phyloP scores from a whole-genome alignment of 2,113 vertebrate species.

The Corydoras sp. region DNA sequence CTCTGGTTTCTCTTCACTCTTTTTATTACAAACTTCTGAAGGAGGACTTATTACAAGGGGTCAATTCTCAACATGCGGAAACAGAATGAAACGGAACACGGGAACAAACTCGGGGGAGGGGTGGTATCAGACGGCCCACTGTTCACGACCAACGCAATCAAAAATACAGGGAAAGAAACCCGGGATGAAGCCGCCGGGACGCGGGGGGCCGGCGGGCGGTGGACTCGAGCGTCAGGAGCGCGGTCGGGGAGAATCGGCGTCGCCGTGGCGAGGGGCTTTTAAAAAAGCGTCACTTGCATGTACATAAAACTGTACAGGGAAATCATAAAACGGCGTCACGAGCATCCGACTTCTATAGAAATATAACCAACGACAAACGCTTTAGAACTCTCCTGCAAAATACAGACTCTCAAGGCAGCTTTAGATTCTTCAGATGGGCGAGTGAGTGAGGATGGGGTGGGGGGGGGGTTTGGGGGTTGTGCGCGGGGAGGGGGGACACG shows the following conservation, averaged over 20 bases:
- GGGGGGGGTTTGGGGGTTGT: no score
- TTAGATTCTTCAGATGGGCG: conserved; percentile 62
- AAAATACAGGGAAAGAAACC: conserved; percentile 41
- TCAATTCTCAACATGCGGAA: conserved; percentile 76
- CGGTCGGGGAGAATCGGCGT: no score
- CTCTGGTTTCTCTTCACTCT: conserved; percentile 65
- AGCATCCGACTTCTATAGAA: conserved; percentile 85
- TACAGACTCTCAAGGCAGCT: conserved; percentile 75
- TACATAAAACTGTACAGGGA: conserved; percentile 96
- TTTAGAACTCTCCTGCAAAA: conserved; percentile 70
- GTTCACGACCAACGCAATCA: conserved; percentile 37
- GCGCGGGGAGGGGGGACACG: no score
- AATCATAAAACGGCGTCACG: conserved; percentile 79
- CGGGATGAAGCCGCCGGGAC: conserved; percentile 70
- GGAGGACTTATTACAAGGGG: conserved; percentile 96
- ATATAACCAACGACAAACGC: conserved; percentile 91
- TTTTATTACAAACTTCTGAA: conserved; percentile 90
- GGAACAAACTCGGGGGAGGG: conserved; percentile 37
- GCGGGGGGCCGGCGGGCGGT: conserved; percentile 59
- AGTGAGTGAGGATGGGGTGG: conserved; percentile 57
- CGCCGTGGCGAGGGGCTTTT: conserved; percentile 67
- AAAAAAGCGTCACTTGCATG: conserved; percentile 96
- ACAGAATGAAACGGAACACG: conserved; percentile 57
- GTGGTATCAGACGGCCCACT: conserved; percentile 32
- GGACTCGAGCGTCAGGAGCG: no score